These are phyloP conservation scores for Acanthococcus lagerstroemiae DNA, from an alignment of 2,888 invertebrate species.

Conservation along the genomic window DNA sequence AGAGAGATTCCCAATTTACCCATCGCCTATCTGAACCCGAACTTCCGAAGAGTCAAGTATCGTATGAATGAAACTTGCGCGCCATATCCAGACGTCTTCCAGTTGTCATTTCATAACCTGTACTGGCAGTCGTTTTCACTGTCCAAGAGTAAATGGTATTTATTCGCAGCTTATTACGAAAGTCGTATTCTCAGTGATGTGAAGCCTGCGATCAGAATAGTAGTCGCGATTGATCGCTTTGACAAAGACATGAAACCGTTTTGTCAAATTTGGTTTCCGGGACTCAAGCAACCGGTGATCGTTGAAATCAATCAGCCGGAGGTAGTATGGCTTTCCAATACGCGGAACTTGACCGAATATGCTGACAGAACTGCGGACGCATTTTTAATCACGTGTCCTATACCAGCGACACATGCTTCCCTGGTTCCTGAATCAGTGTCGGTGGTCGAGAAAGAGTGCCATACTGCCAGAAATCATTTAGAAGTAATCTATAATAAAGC, in stretches of 20 bases:
- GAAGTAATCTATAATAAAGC: constrained; percentile 72
- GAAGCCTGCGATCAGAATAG: constrained; percentile 71
- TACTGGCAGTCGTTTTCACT: constrained; percentile 83
- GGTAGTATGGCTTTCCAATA: constrained; percentile 89
- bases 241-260: constrained; percentile 70
- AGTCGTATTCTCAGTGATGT: constrained; percentile 63
- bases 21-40: constrained; percentile 72
- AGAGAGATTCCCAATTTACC: constrained; percentile 82
- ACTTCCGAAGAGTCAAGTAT: constrained; percentile 58
- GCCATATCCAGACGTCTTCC: constrained; percentile 76
- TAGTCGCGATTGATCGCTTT: constrained; percentile 82
- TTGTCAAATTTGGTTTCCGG: constrained; percentile 85
- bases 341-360: constrained; percentile 89
- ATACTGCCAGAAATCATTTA: constrained; percentile 73
- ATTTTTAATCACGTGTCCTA: constrained; percentile 77
- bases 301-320: constrained; percentile 79
- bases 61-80: constrained; percentile 65
- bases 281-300: constrained; percentile 67
- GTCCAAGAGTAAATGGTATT: constrained; percentile 68
- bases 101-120: constrained; percentile 83
- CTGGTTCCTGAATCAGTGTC: constrained; percentile 73
- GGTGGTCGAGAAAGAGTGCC: constrained; percentile 72
- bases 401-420: constrained; percentile 61
- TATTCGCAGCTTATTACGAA: constrained; percentile 84
- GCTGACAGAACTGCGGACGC: constrained; percentile 84